Conservation (phyloP, 2,113 vertebrate genomes). For the Emydura subglobosa region DNA sequence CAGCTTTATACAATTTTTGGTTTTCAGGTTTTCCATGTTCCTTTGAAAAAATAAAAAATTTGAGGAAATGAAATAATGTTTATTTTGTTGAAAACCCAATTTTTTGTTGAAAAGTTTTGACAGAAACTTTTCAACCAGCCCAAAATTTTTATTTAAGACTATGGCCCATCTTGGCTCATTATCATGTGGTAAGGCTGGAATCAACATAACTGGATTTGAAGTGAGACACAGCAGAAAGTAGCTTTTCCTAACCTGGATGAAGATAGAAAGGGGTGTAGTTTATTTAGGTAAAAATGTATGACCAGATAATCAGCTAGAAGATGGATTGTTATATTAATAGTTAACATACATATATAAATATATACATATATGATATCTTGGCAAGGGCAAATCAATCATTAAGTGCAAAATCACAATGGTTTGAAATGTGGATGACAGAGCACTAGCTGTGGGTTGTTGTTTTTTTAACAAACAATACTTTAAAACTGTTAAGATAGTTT, state of each 20-base stretch:
- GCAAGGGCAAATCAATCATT: not conserved
- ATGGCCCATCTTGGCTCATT: not conserved
- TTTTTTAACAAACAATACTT: not conserved
- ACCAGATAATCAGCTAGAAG: not conserved
- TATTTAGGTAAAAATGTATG: not conserved
- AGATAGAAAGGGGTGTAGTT: not conserved
- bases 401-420: not conserved
- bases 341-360: not conserved
- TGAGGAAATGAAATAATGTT: not conserved
- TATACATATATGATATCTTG: not conserved
- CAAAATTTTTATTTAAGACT: not conserved
- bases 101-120: not conserved
- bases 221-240: not conserved
- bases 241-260: rapidly evolving
- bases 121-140: not conserved
- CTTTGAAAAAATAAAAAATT: not conserved
- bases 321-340: not conserved
- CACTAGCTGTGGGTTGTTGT: not conserved
- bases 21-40: not conserved
- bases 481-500: slow-evolving; percentile 7
- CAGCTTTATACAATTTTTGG: not conserved
- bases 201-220: not conserved
- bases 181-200: too few species aligned
- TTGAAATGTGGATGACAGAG: not conserved
- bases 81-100: not conserved